A percentile compares a stretch with the other conserved stretches of the same genome.
phyloP scores from a whole-genome alignment of 2,888 invertebrate genomes.

The Caradrina kadenii region DNA sequence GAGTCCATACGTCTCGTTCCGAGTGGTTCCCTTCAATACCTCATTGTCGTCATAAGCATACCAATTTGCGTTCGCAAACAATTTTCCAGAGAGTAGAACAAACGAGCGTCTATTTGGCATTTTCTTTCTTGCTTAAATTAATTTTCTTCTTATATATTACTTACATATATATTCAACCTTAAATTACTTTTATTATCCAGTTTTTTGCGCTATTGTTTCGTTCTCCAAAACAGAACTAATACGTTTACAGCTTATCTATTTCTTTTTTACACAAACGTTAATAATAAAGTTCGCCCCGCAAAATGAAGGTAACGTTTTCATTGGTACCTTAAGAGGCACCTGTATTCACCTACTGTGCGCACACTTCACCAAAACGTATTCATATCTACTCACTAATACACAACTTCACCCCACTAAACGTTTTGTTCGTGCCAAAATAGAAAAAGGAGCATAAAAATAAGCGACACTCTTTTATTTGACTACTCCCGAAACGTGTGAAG shows the following conservation, averaged over 20 bases:
- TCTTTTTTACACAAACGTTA: no score
- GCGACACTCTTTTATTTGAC: constrained; percentile 29
- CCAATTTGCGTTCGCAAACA: constrained; percentile 47
- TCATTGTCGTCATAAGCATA: constrained; percentile 32
- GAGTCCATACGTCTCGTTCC: background rate
- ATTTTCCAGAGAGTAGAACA: constrained; percentile 20
- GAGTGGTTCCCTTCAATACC: constrained; percentile 17
- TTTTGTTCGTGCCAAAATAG: constrained; percentile 18
- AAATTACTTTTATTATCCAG: constrained; percentile 33
- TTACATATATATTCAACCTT: constrained; percentile 20
- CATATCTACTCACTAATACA: constrained; percentile 6
- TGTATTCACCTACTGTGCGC: background rate
- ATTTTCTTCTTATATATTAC: constrained; percentile 33
- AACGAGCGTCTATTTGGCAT: constrained; percentile 26
- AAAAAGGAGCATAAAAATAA: constrained; percentile 30
- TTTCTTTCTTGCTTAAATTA: constrained; percentile 30
- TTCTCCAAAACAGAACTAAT: constrained; percentile 4
- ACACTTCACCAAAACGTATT: background rate
- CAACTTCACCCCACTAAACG: constrained; percentile 8
- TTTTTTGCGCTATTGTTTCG: constrained; percentile 7
- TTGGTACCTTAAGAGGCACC: no score
- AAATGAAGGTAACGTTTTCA: no score
- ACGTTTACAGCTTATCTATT: background rate
- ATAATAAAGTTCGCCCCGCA: no score
- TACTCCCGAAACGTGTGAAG: constrained; percentile 39